Conservation (phyloP, 2,888 invertebrate genomes). For the Acanthococcus lagerstroemiae region DNA sequence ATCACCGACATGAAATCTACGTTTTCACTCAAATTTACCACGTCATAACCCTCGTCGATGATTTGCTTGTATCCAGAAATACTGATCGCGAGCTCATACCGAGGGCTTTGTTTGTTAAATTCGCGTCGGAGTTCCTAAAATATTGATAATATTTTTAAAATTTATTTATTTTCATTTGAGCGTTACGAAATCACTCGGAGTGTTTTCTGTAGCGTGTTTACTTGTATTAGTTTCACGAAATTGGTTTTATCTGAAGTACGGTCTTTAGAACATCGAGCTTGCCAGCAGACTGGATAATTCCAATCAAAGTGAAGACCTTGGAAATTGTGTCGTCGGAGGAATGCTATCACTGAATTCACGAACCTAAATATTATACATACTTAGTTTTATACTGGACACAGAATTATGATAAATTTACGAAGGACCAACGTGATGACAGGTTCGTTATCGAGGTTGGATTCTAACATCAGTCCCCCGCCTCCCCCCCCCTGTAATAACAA, state of each 20-base stretch:
- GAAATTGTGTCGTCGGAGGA: slow-evolving; percentile 64
- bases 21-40: slow-evolving; percentile 55
- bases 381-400: too few relatives aligned
- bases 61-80: slow-evolving; percentile 86
- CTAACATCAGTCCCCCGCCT: too few relatives aligned
- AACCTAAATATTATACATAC: too few relatives aligned
- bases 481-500: too few relatives aligned
- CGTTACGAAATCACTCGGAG: too few relatives aligned
- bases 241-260: slow-evolving; percentile 66
- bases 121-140: slow-evolving; percentile 52
- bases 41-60: slow-evolving; percentile 74
- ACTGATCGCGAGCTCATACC: slow-evolving; percentile 67
- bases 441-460: too few relatives aligned
- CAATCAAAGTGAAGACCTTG: slow-evolving; percentile 84
- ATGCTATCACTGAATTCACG: slow-evolving; percentile 56
- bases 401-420: too few relatives aligned
- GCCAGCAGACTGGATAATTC: slow-evolving; percentile 92
- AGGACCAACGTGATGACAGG: too few relatives aligned
- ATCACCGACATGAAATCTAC: slow-evolving; percentile 74
- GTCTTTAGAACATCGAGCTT: slow-evolving; percentile 75
- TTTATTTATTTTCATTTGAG: too few relatives aligned
- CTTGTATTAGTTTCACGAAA: slow-evolving; percentile 63
- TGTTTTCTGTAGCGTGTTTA: too few relatives aligned
- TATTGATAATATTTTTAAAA: neutral
- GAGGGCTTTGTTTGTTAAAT: slow-evolving; percentile 49